Percentiles rank a stretch among this genome's conserved stretches.
phyloP scores from a whole-genome alignment of 2,888 invertebrate genomes.

The Rotaria sp. region DNA sequence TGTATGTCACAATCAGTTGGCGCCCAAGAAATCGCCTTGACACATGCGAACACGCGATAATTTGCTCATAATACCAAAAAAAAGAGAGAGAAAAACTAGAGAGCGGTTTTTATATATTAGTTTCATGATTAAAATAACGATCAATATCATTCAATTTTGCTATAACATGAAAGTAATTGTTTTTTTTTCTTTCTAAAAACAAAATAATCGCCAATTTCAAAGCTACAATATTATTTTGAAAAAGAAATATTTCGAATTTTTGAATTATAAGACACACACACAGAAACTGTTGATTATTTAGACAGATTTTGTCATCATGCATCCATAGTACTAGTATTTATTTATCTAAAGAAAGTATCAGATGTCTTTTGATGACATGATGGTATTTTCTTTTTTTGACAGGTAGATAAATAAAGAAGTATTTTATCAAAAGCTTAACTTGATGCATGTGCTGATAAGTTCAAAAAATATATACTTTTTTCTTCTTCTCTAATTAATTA shows the following conservation, averaged over 20 bases:
- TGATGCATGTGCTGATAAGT: background rate
- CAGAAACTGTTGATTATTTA: background rate
- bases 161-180: background rate
- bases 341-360: conserved; percentile 4
- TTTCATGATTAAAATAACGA: background rate
- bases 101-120: background rate
- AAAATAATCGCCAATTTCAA: background rate
- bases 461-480: background rate
- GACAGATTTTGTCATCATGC: background rate
- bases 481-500: background rate
- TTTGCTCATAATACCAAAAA: background rate
- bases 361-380: background rate
- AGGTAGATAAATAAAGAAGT: background rate
- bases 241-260: too few species aligned
- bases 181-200: background rate
- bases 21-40: background rate
- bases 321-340: background rate
- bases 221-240: background rate
- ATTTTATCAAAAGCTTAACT: background rate
- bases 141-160: background rate
- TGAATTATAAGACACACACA: background rate
- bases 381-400: background rate
- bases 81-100: background rate
- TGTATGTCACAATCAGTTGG: conserved; percentile 19
- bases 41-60: background rate